Percentiles rank a stretch among this genome's conserved stretches.
These are phyloP conservation scores for Notolabrus celidotus DNA, from an alignment of 2,797 vertebrate species.

Conservation along the genomic window DNA sequence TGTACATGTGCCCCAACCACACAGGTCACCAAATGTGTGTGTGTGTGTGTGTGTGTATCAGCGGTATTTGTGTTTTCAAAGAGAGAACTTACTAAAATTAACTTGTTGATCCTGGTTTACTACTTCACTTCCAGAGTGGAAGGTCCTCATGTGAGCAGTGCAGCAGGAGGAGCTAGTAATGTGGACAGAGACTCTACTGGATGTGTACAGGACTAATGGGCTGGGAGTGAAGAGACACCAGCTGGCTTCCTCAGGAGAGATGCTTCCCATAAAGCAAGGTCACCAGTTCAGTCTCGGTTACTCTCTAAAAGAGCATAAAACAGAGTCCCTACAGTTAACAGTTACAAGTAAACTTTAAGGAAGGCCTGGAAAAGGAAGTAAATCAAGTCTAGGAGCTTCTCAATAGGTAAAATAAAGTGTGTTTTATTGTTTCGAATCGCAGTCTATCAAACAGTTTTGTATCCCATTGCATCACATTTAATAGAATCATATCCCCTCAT, in stretches of 20 bases:
- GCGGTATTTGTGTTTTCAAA: slow-evolving; percentile 2
- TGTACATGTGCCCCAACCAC: slow-evolving; percentile 57
- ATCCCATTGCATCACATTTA: no score
- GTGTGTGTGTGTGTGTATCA: slow-evolving; percentile 3
- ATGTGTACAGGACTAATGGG: slow-evolving; percentile 66
- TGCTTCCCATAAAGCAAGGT: slow-evolving; percentile 69
- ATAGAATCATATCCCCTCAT: no score
- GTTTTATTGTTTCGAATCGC: background rate
- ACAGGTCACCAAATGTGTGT: slow-evolving; percentile 40
- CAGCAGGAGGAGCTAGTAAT: slow-evolving; percentile 51
- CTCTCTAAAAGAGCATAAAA: slow-evolving; percentile 54
- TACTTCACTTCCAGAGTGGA: slow-evolving; percentile 36
- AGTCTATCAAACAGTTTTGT: background rate
- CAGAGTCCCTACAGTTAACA: slow-evolving; percentile 20
- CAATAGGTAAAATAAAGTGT: background rate
- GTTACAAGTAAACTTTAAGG: background rate
- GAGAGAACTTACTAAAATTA: slow-evolving; percentile 13
- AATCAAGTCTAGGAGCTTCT: background rate
- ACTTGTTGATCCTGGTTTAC: slow-evolving; percentile 36
- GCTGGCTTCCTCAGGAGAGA: slow-evolving; percentile 68
- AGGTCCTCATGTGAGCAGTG: slow-evolving; percentile 31
- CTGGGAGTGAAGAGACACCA: slow-evolving; percentile 75
- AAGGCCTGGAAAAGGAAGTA: background rate
- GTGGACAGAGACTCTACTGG: slow-evolving; percentile 68
- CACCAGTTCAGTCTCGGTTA: slow-evolving; percentile 59